Base-by-base conservation (phyloP, 37 sponge, comb jelly and placozoan genomes). In the Cladorhizidae sp. region DNA sequence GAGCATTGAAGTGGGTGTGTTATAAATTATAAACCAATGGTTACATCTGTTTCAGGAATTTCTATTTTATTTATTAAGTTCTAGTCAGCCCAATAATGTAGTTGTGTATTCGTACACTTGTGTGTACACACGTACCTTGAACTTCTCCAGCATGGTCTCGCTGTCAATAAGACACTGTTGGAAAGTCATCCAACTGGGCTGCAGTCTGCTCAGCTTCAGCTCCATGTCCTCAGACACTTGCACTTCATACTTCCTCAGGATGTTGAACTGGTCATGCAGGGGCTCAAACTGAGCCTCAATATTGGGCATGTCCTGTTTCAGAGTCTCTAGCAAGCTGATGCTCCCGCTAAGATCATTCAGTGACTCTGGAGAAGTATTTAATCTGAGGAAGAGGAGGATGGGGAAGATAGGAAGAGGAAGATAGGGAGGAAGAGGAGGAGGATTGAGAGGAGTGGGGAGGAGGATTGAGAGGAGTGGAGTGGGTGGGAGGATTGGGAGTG, bases 211-310 rank as follows among this genome's bases (percentile, higher is more conserved):
- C 22, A 79, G 32, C 64, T 85, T 65, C 12, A 39, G 21, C 52
- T 88, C 83, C 54, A 83, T 79, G 43, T 77, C 72, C 52, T 85
- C 85, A 33, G 85, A 62, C 23, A 85, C 43, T 23, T 67, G 65
- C 5, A 99, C 97, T 25, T 96, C 97, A 72, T 96, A 90, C 71
- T 96, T 94, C 49, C 82, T 71, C 50, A 99, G 92, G 65, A 99
- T 87, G 42, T 85, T 80, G 70, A 99, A 99, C 87, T 92, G 97
- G 57, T 97, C 99, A 28, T 88, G 80, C 23, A 99, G 89, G 0
- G 99, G 99, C 28, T 88, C 83, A 73, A 96, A 92, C 73, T 94
- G 80, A n/a, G 78, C 70, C 80, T 96, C 99, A 32, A 85, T 80
- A 64, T 88, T 74, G 3, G 91, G 76, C 57, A 89, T 58, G 26